These are phyloP conservation scores for Helleia helle DNA, from an alignment of 2,888 invertebrate species.

Conservation along the genomic window DNA sequence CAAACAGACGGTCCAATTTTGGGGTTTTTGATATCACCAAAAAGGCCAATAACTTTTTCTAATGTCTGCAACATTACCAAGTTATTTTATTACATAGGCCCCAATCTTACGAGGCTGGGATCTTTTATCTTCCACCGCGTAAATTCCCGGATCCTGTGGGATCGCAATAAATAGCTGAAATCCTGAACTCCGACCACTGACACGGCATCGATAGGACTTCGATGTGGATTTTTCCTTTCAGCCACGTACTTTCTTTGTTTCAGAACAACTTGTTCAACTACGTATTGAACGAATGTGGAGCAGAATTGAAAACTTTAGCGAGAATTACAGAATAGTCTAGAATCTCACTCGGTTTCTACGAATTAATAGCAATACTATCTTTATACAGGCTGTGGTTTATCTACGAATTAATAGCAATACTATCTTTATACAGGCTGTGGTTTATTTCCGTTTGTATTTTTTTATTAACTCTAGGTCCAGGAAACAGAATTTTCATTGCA, in stretches of 20 bases:
- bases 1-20: too few relatives aligned
- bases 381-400: background rate
- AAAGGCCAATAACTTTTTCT: slow-evolving; percentile 13
- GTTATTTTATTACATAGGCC: slow-evolving; percentile 14
- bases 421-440: background rate
- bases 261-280: slow-evolving; percentile 24
- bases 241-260: slow-evolving; percentile 27
- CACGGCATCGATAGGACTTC: slow-evolving; percentile 53
- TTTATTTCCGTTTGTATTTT: too few relatives aligned
- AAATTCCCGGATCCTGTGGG: slow-evolving; percentile 58
- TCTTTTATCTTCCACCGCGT: slow-evolving; percentile 56
- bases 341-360: slow-evolving; percentile 7
- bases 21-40: background rate
- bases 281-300: slow-evolving; percentile 12
- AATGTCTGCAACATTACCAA: slow-evolving; percentile 14
- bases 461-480: too few relatives aligned
- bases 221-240: slow-evolving; percentile 29
- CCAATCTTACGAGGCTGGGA: slow-evolving; percentile 16
- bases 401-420: slow-evolving; percentile 15
- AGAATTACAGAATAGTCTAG: background rate
- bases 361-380: slow-evolving; percentile 12
- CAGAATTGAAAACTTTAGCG: slow-evolving; percentile 12
- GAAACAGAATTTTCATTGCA: too few relatives aligned
- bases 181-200: slow-evolving; percentile 61
- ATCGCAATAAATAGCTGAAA: slow-evolving; percentile 69